Percentiles rank a stretch among this genome's conserved stretches.
Evolutionary conservation across 2,888 invertebrate species (phyloP).

Genomic region (Oligia strigilis): DNA sequence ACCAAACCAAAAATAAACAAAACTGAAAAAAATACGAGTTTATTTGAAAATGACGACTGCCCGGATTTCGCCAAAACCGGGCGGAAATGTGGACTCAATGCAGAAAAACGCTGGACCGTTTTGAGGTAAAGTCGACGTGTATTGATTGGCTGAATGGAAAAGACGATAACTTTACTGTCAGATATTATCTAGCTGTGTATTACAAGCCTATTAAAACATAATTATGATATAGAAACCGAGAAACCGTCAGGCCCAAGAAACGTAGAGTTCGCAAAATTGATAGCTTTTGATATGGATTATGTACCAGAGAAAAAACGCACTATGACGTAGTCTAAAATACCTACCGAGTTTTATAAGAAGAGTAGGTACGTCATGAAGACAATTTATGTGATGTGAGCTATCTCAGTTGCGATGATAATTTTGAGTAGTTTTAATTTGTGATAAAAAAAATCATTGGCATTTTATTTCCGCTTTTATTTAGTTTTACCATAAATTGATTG

Average conservation of each 20-base stretch:
- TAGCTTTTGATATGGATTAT: not conserved
- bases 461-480: not conserved
- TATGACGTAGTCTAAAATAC: not conserved
- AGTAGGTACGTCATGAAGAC: not conserved
- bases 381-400: not conserved
- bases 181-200: too few relatives aligned
- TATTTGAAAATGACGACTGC: too few relatives aligned
- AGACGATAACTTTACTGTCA: too few relatives aligned
- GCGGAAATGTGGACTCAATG: too few relatives aligned
- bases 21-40: too few relatives aligned
- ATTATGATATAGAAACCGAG: not conserved
- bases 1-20: too few relatives aligned
- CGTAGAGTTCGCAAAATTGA: not conserved
- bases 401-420: not conserved
- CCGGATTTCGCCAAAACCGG: too few relatives aligned
- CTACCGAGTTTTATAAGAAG: not conserved
- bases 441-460: not conserved
- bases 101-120: too few relatives aligned
- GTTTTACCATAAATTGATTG: not conserved
- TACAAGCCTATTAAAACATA: too few relatives aligned
- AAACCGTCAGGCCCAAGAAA: not conserved
- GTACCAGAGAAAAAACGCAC: not conserved
- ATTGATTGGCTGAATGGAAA: too few relatives aligned
- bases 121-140: too few relatives aligned
- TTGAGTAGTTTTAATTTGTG: not conserved